A percentile compares a stretch with the other conserved stretches of the same genome.
phyloP scores from a whole-genome alignment of 2,888 invertebrate species.

The Drosophila affinis region DNA sequence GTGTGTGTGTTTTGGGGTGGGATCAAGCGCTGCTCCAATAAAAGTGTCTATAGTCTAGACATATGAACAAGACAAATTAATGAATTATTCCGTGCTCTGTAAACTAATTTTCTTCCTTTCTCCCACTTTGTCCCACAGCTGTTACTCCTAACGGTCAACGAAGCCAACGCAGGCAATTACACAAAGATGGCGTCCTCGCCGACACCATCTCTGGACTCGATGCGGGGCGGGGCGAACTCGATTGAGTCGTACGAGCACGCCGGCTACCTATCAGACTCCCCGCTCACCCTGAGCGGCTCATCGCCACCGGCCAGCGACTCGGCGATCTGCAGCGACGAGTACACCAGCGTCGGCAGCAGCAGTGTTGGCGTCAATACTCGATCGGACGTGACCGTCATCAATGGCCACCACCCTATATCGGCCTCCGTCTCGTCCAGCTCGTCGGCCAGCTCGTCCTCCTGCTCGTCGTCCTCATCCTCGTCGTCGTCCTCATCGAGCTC shows the following conservation, averaged over 20 bases:
- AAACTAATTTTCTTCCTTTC: conserved; percentile 1
- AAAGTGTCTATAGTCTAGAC: too few relatives aligned
- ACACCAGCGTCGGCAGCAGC: conserved; percentile 80
- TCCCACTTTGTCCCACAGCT: conserved; percentile 20
- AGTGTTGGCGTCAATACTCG: conserved; percentile 66
- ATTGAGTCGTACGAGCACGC: conserved; percentile 94
- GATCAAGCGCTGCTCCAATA: background rate
- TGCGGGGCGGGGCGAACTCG: conserved; percentile 91
- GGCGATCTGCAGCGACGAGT: conserved; percentile 89
- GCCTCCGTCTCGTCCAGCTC: conserved; percentile 81
- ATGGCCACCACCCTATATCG: conserved; percentile 82
- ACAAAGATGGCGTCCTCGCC: conserved; percentile 93
- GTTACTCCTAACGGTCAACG: conserved; percentile 48
- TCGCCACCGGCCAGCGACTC: conserved; percentile 94
- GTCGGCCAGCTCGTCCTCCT: conserved; percentile 80
- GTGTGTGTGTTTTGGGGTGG: background rate
- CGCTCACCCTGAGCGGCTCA: conserved; percentile 93
- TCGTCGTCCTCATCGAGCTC: conserved; percentile 72
- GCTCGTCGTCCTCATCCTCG: conserved; percentile 76
- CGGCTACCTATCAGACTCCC: conserved; percentile 90
- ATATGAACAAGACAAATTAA: too few relatives aligned
- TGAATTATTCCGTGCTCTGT: background rate
- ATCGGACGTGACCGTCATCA: conserved; percentile 75
- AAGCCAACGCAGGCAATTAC: conserved; percentile 45
- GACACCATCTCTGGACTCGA: conserved; percentile 96